Percentiles rank a stretch among this genome's conserved stretches.
Evolutionary conservation across 2,113 vertebrate species (phyloP).

Genomic region (Erythrocebus patas): DNA sequence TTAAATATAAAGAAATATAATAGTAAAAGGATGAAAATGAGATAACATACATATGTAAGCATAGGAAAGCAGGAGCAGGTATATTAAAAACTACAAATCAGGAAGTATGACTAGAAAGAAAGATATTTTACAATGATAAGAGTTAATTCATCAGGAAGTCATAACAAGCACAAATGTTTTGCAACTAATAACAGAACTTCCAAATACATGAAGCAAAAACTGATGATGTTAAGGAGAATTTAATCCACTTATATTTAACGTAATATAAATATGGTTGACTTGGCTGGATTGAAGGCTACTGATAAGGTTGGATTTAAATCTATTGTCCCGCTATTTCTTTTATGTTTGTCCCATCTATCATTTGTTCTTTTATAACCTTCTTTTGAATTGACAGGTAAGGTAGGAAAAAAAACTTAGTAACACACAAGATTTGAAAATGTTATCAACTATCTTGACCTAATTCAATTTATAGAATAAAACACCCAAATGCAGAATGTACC

Average conservation of each 20-base stretch:
- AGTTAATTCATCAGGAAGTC: background rate
- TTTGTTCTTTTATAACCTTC: background rate
- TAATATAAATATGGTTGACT: background rate
- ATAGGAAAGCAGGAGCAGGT: background rate
- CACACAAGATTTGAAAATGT: background rate
- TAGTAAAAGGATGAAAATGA: background rate
- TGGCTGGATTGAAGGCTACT: background rate
- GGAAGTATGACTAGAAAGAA: background rate
- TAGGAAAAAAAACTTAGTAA: background rate
- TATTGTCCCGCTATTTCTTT: background rate
- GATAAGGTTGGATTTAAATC: background rate
- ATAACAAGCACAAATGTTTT: background rate
- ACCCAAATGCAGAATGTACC: background rate
- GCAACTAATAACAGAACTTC: background rate
- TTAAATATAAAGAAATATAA: background rate
- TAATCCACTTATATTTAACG: background rate
- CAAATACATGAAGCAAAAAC: background rate
- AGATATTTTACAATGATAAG: background rate
- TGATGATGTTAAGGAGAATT: background rate
- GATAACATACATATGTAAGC: background rate
- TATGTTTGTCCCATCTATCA: background rate
- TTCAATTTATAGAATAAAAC: background rate
- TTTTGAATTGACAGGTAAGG: background rate
- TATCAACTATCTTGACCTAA: background rate
- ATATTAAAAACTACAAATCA: background rate